Base-by-base conservation (phyloP, 2,113 vertebrate genomes). In the Copsychus sechellarum region DNA sequence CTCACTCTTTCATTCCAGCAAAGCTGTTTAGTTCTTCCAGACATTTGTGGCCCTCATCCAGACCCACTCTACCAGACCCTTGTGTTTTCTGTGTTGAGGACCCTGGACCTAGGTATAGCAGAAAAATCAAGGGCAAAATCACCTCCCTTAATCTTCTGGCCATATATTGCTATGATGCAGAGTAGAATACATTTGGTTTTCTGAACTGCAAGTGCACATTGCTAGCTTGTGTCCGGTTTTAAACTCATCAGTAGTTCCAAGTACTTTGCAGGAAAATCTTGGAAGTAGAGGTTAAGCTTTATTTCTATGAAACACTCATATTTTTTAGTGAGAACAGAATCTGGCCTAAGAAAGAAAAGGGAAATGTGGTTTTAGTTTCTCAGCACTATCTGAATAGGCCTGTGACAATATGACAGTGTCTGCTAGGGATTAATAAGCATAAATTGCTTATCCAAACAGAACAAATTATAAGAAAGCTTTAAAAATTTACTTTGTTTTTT, bases 381-480 rank as follows among this genome's bases (percentile, higher is more conserved):
- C 18, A 56, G 17, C 60, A 25, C 5, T 81, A 13, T 78, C 14
- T 47, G 73, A 90, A 79, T 34, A 87, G 29, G 33, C 12, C 28
- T 81, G n/a, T 57, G 51, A 94, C 79, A 85, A 88, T 88, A 62
- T 29, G 21, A 91, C 40, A 74, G 22, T 47, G 12, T 64, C 23
- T 70, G 40, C 23, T 70, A 64, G 29, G 51, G 6, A 91, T 89
- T 92, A 95, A 34, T 77, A 93, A 86, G 5, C 25, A 80, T 23
- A 90, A 94, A 96, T 87, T 94, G 6, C 56, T 72, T 94, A 70
- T 72, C 61, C n/a, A 78, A 95, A 91, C 8, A 90, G 23, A 79
- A 54, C 7, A 71, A 86, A 54, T 38, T 51, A 56, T 67, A 91
- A 18, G 28, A 89, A 93, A 84, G 34, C 6, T 60, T 83, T 22